Base-by-base conservation (phyloP, 2,888 invertebrate genomes). In the Allacma fusca region DNA sequence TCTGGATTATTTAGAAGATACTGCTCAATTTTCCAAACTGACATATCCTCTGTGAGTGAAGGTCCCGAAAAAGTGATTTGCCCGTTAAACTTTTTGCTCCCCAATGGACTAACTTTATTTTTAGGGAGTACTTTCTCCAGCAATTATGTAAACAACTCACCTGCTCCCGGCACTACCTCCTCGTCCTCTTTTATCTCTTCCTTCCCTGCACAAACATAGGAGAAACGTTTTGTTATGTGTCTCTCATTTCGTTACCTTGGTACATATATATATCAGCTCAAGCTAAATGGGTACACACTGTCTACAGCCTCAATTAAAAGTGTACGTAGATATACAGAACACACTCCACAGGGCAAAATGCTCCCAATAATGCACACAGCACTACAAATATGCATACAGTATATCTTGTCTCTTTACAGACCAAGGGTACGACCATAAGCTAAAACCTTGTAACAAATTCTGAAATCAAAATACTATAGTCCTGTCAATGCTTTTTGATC, bases 1-100 rank as follows among this genome's bases (percentile, higher is more conserved):
- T 90, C 90, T 0, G 90, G 90, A 86, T 92, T 90, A 0, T 89
- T 88, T 69, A 89, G 88, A 69, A 93, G 87, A 85, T 88, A 91
- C 1, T 87, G 86, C 0, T 88, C 86, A 12, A 90, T 88, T 82
- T 88, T 88, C 43, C 62, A 59, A 23, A 70, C 76, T 2, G 75
- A 43, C 9, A 68, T 62, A 64, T 74, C 73, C 16, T 74, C 73
- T 74, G 40, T 74, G 24, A 0, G 62, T 23, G 21, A 43, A 40
- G 26, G 43, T 50, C n/a, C 1, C 23, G 4, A 70, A 1, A 16
- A 57, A 26, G 1, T n/a, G n/a, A n/a, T 44, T 68, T 2, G 5
- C 4, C 16, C 34, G 40, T 67, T 28, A 29, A 4, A 13, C 28
- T 67, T 67, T 29, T 16, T 1, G 21, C 9, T 65, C 21, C 23